A percentile compares a stretch with the other conserved stretches of the same genome.
These are phyloP conservation scores for Lycocerus yunnanus DNA, from an alignment of 2,888 invertebrate species.

Conservation along the genomic window DNA sequence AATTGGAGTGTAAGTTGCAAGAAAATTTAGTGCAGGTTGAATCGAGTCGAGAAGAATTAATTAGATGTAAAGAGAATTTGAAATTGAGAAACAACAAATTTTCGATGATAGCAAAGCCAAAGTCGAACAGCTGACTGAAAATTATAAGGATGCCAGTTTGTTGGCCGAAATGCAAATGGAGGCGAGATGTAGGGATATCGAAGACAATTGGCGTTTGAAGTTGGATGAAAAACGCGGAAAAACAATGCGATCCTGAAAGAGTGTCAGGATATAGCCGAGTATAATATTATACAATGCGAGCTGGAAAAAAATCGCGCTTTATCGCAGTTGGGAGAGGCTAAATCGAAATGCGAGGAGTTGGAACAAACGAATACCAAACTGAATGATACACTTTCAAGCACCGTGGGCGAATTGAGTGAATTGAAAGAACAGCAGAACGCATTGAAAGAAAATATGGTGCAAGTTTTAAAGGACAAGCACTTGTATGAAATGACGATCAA, in stretches of 20 bases:
- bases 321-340: conserved; percentile 42
- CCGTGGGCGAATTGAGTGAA: conserved; percentile 22
- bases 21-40: conserved; percentile 40
- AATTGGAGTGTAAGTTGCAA: conserved; percentile 48
- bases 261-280: conserved; percentile 61
- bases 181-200: conserved; percentile 56
- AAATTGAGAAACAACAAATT: conserved; percentile 45
- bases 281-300: conserved; percentile 60
- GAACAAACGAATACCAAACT: conserved; percentile 33
- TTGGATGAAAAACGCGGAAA: conserved; percentile 54
- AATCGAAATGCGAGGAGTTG: conserved; percentile 29
- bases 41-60: conserved; percentile 35
- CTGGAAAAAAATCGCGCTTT: conserved; percentile 59
- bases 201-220: conserved; percentile 53
- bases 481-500: conserved; percentile 64
- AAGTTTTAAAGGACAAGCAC: conserved; percentile 58
- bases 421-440: neutral
- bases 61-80: conserved; percentile 44
- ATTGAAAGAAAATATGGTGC: conserved; percentile 56
- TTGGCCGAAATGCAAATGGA: conserved; percentile 53
- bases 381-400: conserved; percentile 21
- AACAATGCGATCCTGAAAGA: conserved; percentile 59
- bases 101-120: conserved; percentile 42
- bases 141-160: conserved; percentile 51
- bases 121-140: conserved; percentile 51